Evolutionary conservation across 2,113 vertebrate genomes (phyloP).

Genomic region (Chloropsis cyanopogon): DNA sequence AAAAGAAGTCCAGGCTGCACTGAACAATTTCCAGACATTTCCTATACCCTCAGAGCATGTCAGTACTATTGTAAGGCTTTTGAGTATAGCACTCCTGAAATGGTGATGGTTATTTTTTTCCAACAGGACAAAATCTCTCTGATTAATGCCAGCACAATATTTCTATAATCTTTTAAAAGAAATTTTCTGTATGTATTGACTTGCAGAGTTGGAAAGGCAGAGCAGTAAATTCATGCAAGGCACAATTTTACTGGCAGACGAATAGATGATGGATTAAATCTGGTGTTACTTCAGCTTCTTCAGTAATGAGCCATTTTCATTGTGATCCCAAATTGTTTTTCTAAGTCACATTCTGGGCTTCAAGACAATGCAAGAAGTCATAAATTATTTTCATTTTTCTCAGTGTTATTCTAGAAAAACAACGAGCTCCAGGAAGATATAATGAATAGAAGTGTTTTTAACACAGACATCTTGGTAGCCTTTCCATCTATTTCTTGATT

Average conservation of each 20-base stretch:
- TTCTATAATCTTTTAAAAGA: neutral
- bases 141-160: neutral
- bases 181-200: neutral
- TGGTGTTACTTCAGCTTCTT: constrained; percentile 7
- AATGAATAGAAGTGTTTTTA: neutral
- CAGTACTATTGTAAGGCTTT: neutral
- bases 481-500: neutral
- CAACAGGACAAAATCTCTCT: neutral
- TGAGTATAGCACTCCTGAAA: neutral
- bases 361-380: neutral
- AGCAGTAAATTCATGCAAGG: neutral
- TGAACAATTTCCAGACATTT: constrained; percentile 53
- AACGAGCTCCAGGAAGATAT: neutral
- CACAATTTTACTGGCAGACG: neutral
- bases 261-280: neutral
- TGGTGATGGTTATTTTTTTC: neutral
- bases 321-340: neutral
- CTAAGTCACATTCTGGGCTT: neutral
- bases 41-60: neutral
- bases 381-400: neutral
- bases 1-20: neutral
- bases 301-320: neutral
- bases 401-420: neutral
- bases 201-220: neutral
- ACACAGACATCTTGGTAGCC: neutral